phyloP scores from a whole-genome alignment of 2,113 vertebrate species.

The Plecturocebus donacophilus region DNA sequence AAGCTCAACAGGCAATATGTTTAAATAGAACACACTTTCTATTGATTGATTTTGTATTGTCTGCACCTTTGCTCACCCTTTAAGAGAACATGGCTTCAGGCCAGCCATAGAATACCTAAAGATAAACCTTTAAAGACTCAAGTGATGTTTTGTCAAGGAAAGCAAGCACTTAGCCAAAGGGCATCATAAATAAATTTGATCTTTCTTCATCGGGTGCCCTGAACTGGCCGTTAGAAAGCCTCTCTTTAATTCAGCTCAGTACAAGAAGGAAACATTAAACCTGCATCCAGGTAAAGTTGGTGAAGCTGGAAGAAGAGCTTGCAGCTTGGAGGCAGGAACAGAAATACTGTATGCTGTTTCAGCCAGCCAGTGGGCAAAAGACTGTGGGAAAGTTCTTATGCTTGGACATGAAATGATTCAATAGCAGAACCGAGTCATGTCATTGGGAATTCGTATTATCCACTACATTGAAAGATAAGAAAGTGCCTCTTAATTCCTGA shows the following conservation, averaged over 20 bases:
- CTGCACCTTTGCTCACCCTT: conserved; percentile 77
- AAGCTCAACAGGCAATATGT: conserved; percentile 58
- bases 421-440: neutral
- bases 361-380: neutral
- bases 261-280: conserved; percentile 47
- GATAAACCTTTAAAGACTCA: conserved; percentile 76
- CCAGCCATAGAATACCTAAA: conserved; percentile 77
- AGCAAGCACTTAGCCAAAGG: conserved; percentile 81
- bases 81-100: conserved; percentile 80
- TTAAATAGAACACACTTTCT: conserved; percentile 71
- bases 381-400: neutral
- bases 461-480: neutral
- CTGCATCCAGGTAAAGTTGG: conserved; percentile 58
- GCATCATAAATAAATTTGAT: conserved; percentile 84
- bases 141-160: conserved; percentile 79
- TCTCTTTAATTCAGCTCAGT: conserved; percentile 69
- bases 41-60: conserved; percentile 62
- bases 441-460: neutral
- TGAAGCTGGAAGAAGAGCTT: conserved; percentile 66
- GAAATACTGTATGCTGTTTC: neutral
- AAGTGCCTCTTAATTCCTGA: neutral
- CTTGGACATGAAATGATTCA: neutral
- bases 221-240: conserved; percentile 77
- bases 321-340: conserved; percentile 58
- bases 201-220: conserved; percentile 67